Conservation (phyloP, 2,113 vertebrate species). For the Mionectes macconnelli region DNA sequence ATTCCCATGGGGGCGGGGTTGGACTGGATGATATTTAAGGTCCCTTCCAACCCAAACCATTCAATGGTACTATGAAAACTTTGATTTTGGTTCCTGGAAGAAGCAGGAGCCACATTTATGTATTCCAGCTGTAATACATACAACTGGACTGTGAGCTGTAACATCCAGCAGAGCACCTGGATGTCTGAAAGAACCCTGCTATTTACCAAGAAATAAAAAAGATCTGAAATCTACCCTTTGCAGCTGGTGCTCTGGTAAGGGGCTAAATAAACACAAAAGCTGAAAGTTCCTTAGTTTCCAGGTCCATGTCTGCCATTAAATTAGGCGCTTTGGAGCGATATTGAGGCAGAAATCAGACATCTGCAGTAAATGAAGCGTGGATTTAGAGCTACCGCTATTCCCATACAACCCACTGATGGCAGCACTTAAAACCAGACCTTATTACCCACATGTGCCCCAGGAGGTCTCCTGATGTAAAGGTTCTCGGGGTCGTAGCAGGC, state of each 20-base stretch:
- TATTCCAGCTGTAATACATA: not conserved
- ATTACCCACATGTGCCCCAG: not conserved
- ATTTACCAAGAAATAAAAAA: not conserved
- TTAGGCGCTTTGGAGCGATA: not conserved
- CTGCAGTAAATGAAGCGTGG: not conserved
- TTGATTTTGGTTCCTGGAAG: not conserved
- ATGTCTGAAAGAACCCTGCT: not conserved
- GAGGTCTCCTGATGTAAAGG: not conserved
- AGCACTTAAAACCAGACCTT: not conserved
- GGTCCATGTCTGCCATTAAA: not conserved
- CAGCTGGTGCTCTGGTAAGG: not conserved
- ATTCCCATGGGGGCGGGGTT: not conserved
- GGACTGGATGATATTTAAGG: not conserved
- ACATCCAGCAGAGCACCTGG: not conserved
- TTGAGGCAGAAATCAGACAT: not conserved
- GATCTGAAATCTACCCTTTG: not conserved
- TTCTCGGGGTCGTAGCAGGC: not conserved
- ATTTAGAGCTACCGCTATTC: not conserved
- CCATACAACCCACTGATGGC: not conserved
- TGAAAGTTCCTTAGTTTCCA: not conserved
- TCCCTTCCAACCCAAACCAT: not conserved
- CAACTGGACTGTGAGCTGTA: not conserved
- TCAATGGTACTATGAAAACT: not conserved
- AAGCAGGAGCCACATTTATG: not conserved
- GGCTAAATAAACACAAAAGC: conserved; percentile 24